Evolutionary conservation across 2,113 vertebrate genomes (phyloP).

Genomic region (Odocoileus virginianus): DNA sequence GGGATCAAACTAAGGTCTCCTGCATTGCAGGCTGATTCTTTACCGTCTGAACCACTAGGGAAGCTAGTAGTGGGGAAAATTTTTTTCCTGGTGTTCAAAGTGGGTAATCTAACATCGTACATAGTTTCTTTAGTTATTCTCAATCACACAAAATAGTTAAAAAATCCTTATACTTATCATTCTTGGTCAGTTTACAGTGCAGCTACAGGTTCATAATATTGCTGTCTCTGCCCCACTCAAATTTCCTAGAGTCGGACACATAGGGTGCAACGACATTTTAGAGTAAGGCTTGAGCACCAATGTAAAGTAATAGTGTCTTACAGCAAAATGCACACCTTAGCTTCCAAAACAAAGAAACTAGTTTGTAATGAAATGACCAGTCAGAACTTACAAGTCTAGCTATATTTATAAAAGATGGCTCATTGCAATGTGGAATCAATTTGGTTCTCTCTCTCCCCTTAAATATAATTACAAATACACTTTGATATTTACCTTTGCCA

Average conservation of each 20-base stretch:
- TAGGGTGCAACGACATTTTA: not conserved
- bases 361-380: not conserved
- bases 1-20: not conserved
- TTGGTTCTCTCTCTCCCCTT: not conserved
- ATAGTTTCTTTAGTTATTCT: not conserved
- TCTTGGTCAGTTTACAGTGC: accelerated
- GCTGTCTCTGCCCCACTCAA: accelerated
- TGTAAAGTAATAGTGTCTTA: not conserved
- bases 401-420: slow-evolving; percentile 25
- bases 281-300: not conserved
- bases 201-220: not conserved
- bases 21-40: not conserved
- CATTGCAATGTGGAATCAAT: not conserved
- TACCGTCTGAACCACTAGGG: not conserved
- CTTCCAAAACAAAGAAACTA: not conserved
- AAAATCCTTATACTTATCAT: not conserved
- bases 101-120: not conserved
- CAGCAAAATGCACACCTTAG: not conserved
- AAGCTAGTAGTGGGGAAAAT: not conserved
- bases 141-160: not conserved
- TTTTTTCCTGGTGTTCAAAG: not conserved
- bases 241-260: not conserved
- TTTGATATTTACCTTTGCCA: not conserved
- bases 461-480: not conserved
- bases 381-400: not conserved